These are phyloP conservation scores for Lophotis ruficrista DNA, from an alignment of 2,113 vertebrate genomes.

Conservation along the genomic window DNA sequence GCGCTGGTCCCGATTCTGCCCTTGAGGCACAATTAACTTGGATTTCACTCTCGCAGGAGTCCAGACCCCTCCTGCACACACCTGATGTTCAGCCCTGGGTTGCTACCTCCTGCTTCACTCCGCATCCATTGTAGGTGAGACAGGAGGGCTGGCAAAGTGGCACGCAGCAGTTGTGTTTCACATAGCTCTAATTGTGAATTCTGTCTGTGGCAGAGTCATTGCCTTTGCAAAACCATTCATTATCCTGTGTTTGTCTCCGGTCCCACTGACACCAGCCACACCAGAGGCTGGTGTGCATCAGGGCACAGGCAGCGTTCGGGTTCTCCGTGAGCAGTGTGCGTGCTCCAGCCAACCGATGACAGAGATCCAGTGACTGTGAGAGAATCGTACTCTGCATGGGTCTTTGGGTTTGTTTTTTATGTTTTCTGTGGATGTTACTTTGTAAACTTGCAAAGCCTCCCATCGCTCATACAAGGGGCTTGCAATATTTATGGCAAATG, in stretches of 20 bases:
- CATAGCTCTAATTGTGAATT: neutral
- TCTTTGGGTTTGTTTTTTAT: neutral
- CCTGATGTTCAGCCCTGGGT: neutral
- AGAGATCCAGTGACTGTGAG: slow-evolving; percentile 15
- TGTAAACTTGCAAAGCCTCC: slow-evolving; percentile 17
- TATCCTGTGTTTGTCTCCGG: neutral
- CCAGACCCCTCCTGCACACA: neutral
- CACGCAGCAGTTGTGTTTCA: neutral
- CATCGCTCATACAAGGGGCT: neutral
- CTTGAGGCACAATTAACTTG: neutral
- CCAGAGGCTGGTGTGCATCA: neutral
- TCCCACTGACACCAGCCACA: neutral
- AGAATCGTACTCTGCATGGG: neutral
- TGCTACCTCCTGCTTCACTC: neutral
- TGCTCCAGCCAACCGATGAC: neutral
- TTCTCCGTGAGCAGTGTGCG: neutral
- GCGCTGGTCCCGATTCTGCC: neutral
- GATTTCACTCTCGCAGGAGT: neutral
- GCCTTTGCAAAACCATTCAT: neutral
- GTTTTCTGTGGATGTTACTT: neutral
- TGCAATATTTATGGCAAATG: slow-evolving; percentile 50
- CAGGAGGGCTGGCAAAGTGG: neutral
- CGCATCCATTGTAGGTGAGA: neutral
- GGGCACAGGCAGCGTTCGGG: neutral
- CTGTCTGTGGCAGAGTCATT: neutral